These are phyloP conservation scores for Cacoxenus indagator DNA, from an alignment of 2,888 invertebrate genomes.

Conservation along the genomic window DNA sequence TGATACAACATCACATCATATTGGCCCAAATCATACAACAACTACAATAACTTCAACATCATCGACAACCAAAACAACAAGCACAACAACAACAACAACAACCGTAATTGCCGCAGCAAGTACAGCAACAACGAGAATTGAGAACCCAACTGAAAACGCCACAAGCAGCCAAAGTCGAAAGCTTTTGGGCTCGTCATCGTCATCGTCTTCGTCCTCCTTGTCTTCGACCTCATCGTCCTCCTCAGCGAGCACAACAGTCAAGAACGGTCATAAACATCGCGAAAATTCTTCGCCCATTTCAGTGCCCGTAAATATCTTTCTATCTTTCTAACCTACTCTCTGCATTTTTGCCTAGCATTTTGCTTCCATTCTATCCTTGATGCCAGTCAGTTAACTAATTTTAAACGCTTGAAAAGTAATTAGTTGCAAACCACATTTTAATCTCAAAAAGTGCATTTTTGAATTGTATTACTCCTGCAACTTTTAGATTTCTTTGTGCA, in stretches of 20 bases:
- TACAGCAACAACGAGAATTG: conserved; percentile 32
- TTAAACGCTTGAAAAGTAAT: conserved; percentile 8
- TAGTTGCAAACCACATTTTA: conserved; percentile 22
- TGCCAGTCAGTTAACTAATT: background rate
- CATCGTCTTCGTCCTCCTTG: background rate
- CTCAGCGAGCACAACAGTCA: background rate
- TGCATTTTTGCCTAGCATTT: background rate
- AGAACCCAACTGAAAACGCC: conserved; percentile 31
- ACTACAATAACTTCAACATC: conserved; percentile 27
- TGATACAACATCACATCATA: conserved; percentile 30
- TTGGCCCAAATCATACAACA: conserved; percentile 19
- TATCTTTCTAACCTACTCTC: background rate
- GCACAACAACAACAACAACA: conserved; percentile 28
- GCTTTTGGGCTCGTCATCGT: background rate
- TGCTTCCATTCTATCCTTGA: too few species aligned
- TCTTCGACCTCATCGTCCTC: conserved; percentile 9
- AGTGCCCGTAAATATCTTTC: conserved; percentile 55
- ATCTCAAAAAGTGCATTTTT: conserved; percentile 32
- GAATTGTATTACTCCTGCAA: background rate
- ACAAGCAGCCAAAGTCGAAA: conserved; percentile 20
- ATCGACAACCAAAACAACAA: conserved; percentile 18
- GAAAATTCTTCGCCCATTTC: conserved; percentile 47
- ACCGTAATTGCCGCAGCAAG: conserved; percentile 17
- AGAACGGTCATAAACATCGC: conserved; percentile 36
- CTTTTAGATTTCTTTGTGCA: background rate